phyloP scores from a whole-genome alignment of 92 coral and sea anemone species.

The Phenganax marumi region DNA sequence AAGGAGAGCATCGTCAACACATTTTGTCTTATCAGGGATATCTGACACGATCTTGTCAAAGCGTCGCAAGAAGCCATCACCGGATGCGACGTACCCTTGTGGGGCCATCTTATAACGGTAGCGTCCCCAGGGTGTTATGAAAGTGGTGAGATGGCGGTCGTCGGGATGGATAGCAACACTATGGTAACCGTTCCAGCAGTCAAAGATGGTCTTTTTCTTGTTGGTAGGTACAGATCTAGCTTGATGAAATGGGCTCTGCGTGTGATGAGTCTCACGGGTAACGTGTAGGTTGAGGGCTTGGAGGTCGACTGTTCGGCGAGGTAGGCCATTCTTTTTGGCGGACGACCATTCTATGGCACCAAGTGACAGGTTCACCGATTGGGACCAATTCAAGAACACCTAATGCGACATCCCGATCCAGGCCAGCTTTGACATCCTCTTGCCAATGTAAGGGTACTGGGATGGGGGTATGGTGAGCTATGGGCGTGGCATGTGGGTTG shows the following conservation, averaged over 20 bases:
- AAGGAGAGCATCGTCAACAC: background rate
- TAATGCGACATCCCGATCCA: conserved; percentile 52
- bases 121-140: conserved; percentile 40
- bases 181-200: no score
- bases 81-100: background rate
- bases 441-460: background rate
- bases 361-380: conserved; percentile 4
- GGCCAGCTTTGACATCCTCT: conserved; percentile 36
- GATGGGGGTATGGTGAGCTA: conserved; percentile 59
- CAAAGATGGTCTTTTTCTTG: background rate
- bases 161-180: conserved; percentile 52
- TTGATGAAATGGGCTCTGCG: conserved; percentile 2
- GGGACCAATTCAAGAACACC: conserved; percentile 50
- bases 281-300: background rate
- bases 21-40: background rate
- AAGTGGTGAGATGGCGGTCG: conserved; percentile 50
- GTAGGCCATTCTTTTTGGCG: background rate
- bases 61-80: conserved; percentile 51
- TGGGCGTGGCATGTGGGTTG: conserved; percentile 50
- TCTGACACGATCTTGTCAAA: conserved; percentile 55
- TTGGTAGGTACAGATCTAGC: background rate
- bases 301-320: background rate
- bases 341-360: conserved; percentile 8
- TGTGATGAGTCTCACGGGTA: background rate
- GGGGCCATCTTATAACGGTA: conserved; percentile 64